Evolutionary conservation across 2,888 invertebrate species (phyloP).

Genomic region (Cynaeus angustus): DNA sequence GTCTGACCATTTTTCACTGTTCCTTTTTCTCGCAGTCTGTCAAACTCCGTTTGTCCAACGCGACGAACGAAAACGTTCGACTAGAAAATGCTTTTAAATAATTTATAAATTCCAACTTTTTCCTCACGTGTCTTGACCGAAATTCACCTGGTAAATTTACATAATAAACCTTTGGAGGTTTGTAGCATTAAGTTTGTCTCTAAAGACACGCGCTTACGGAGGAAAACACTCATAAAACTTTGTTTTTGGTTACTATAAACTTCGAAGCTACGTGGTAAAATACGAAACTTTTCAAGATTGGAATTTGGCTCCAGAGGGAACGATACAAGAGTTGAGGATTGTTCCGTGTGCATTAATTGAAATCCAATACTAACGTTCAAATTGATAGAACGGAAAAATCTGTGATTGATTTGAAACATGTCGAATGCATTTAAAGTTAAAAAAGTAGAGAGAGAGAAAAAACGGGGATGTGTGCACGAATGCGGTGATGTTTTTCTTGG

Average conservation of each 20-base stretch:
- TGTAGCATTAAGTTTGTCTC: conserved; percentile 3
- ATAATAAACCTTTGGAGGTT: neutral
- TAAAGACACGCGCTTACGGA: neutral
- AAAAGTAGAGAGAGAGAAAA: neutral
- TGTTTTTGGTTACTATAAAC: neutral
- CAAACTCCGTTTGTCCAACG: conserved; percentile 4
- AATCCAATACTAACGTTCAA: conserved; percentile 24
- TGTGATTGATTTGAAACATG: conserved; percentile 24
- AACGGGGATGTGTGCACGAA: neutral
- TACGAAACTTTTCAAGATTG: conserved; percentile 30
- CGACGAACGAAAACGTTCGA: conserved; percentile 1
- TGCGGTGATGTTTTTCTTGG: neutral
- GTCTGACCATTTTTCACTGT: conserved; percentile 1
- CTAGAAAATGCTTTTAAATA: conserved; percentile 14
- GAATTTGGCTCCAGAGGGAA: conserved; percentile 11
- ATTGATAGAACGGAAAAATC: conserved; percentile 14
- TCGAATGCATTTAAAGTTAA: neutral
- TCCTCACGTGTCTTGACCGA: too few species aligned
- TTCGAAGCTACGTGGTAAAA: conserved; percentile 12
- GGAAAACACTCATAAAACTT: conserved; percentile 17
- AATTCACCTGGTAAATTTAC: neutral
- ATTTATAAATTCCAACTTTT: conserved; percentile 8
- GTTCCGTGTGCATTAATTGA: conserved; percentile 26
- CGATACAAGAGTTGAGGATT: conserved; percentile 5
- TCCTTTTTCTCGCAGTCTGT: too few species aligned